Evolutionary conservation across 1,140 invertebrate genomes (phyloP), one percentile per base, ranked within the genome.

Genomic region (Cherax destructor): DNA sequence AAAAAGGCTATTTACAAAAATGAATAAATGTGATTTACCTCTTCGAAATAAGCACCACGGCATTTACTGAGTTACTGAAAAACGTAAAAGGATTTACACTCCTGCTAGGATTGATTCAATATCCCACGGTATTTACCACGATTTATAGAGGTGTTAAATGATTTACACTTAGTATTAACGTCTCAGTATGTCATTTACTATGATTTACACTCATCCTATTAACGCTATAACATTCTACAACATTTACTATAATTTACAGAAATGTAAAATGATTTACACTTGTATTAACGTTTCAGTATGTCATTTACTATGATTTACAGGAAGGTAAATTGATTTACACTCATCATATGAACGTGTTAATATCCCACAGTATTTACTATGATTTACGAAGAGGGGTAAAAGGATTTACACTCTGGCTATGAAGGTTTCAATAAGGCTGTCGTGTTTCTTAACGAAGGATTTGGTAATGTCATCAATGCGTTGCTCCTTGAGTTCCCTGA

Each of bases 401-500:
- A 30, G 16, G 16, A 10, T 59, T 91, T 78, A 92, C 13, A 87
- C 76, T 61, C 92, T 77, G 4, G 92, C 89, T 21, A 93, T 93
- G 72, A 93, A 93, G 5, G 92, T 93, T 69, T 93, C 92, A 49
- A 93, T 93, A 18, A 93, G 81, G 61, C 87, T 92, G 50, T 93
- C 91, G 79, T 93, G 90, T 52, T 93, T 93, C 88, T 84, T 93
- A 52, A 85, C 80, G 80, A 93, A 93, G 30, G 87, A 87, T 78
- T 92, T 92, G 3, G 92, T 92, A 49, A 93, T 92, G 76, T 83
- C 85, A 59, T 93, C 92, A n/a, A 93, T 90, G 21, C 91, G 83
- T 24, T 93, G 92, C 49, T 93, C 91, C 85, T 91, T 91, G 7
- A 93, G 92, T 91, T 93, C 92, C 9, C 92, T 76, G 92, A 93